Evolutionary conservation across 2,113 vertebrate species (phyloP).

Genomic region (Prionailurus bengalensis): DNA sequence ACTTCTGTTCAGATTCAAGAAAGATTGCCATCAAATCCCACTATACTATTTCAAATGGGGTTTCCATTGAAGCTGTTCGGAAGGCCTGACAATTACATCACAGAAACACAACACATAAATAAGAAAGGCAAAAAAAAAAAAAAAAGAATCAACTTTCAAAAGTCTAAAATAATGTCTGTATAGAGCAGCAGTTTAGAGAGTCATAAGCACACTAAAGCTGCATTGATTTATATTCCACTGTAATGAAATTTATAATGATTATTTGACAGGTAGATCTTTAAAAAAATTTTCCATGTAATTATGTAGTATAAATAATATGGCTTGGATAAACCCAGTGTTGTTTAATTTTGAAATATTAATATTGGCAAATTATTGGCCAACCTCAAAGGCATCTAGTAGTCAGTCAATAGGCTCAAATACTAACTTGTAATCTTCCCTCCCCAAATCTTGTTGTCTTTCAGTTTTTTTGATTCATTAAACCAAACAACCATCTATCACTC

Average conservation of each 20-base stretch:
- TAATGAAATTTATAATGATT: conserved; percentile 52
- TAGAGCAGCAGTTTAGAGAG: not conserved
- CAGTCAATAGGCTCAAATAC: not conserved
- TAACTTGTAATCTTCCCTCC: not conserved
- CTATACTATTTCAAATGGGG: not conserved
- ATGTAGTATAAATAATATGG: conserved; percentile 35
- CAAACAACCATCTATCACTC: not conserved
- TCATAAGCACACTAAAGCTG: not conserved
- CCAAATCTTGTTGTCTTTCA: not conserved
- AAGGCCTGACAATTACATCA: not conserved
- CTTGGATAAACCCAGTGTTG: conserved; percentile 35
- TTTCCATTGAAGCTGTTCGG: not conserved
- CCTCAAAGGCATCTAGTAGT: not conserved
- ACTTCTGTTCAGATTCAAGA: not conserved
- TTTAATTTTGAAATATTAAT: conserved; percentile 60
- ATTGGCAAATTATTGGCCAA: not conserved
- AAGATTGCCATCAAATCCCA: not conserved
- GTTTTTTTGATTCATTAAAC: not conserved
- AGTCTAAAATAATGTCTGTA: conserved; percentile 5
- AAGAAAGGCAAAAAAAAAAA: not conserved
- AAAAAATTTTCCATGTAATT: not conserved
- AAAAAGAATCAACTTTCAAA: not conserved
- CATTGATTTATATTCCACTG: conserved; percentile 49
- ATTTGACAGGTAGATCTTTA: conserved; percentile 45
- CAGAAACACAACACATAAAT: not conserved